phyloP scores from a whole-genome alignment of 2,797 vertebrate genomes.

The Schizopygopsis malacanthus region DNA sequence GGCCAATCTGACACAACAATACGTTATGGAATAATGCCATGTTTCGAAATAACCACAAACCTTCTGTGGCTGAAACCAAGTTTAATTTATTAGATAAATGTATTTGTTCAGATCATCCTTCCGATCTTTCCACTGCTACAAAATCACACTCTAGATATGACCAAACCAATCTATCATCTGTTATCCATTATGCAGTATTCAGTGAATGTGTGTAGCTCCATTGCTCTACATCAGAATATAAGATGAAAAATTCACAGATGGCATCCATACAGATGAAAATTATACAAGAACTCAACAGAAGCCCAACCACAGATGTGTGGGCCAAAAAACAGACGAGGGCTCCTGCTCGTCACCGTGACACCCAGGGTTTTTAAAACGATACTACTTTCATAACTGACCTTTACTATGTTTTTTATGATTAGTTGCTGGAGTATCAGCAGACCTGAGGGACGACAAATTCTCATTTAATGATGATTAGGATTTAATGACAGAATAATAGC shows the following conservation, averaged over 20 bases:
- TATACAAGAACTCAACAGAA: neutral
- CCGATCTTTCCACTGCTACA: constrained; percentile 5
- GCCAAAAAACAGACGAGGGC: neutral
- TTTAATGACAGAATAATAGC: constrained; percentile 80
- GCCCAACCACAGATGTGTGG: constrained; percentile 15
- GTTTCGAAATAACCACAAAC: constrained; percentile 21
- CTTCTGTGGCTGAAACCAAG: constrained; percentile 9
- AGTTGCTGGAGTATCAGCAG: constrained; percentile 64
- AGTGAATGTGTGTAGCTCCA: constrained; percentile 3
- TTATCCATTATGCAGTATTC: constrained; percentile 14
- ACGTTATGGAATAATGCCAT: constrained; percentile 8
- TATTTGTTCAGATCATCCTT: constrained; percentile 19
- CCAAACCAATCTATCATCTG: constrained; percentile 27
- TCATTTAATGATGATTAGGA: constrained; percentile 78
- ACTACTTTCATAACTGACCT: constrained; percentile 70
- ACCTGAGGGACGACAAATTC: constrained; percentile 72
- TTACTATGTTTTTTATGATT: constrained; percentile 74
- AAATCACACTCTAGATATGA: constrained; percentile 26
- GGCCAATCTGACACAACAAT: constrained; percentile 7
- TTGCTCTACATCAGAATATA: neutral
- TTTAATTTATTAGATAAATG: constrained; percentile 25
- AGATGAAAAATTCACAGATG: neutral
- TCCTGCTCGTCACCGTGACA: constrained; percentile 35
- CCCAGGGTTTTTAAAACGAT: constrained; percentile 48
- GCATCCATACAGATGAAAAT: neutral